phyloP scores from a whole-genome alignment of 2,888 invertebrate species.

The Chaetoderma sp. region DNA sequence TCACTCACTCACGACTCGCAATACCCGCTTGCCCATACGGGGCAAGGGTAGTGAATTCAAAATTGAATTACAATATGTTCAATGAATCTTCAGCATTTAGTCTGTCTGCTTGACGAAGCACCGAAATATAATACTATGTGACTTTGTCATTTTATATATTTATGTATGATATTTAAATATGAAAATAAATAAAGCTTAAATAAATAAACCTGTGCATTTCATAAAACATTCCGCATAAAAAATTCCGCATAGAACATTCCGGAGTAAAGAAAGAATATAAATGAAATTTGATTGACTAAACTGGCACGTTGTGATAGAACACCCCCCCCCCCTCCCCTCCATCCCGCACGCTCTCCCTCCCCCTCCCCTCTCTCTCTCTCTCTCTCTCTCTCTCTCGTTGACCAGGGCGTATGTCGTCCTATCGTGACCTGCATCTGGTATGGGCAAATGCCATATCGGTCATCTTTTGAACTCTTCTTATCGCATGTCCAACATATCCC shows the following conservation, averaged over 20 bases:
- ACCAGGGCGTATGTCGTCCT: not conserved
- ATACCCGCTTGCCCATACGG: too few relatives aligned
- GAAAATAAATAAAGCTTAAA: too few relatives aligned
- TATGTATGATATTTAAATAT: too few relatives aligned
- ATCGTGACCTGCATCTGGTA: not conserved
- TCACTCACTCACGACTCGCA: too few relatives aligned
- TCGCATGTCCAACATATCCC: too few relatives aligned
- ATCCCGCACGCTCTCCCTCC: not conserved
- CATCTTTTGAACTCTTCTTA: conserved; percentile 14
- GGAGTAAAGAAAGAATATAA: not conserved
- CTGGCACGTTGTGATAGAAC: not conserved
- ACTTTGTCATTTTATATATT: too few relatives aligned
- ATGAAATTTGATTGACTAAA: not conserved
- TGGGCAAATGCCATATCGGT: not conserved
- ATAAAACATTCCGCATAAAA: not conserved
- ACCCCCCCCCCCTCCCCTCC: not conserved
- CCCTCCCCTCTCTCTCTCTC: conserved; percentile 3
- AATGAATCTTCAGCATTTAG: too few relatives aligned
- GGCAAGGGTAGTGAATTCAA: too few relatives aligned
- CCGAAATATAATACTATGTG: too few relatives aligned
- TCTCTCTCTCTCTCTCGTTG: not conserved
- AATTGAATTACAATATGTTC: too few relatives aligned
- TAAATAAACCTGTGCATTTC: too few relatives aligned
- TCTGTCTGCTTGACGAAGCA: too few relatives aligned
- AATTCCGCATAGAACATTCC: not conserved